Percentiles rank a stretch among this genome's conserved stretches.
Evolutionary conservation across 2,888 invertebrate genomes (phyloP).

Genomic region (Cantharis lateralis): DNA sequence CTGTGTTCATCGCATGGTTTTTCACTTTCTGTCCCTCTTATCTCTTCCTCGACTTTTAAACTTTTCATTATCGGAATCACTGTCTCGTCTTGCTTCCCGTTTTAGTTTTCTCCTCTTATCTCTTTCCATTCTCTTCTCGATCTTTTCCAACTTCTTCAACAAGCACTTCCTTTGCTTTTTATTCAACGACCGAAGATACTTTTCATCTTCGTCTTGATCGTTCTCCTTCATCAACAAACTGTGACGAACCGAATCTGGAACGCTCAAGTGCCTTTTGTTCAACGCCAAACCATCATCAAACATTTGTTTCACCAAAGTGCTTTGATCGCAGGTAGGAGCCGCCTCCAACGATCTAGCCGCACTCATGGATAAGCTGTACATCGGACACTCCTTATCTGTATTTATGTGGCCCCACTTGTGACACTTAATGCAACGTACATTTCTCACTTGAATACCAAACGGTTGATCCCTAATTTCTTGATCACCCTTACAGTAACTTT

Average conservation of each 20-base stretch:
- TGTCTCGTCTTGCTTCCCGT: slow-evolving; percentile 24
- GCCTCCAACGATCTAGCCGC: slow-evolving; percentile 76
- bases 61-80: slow-evolving; percentile 16
- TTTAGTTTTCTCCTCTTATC: slow-evolving; percentile 38
- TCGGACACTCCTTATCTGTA: slow-evolving; percentile 95
- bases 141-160: slow-evolving; percentile 78
- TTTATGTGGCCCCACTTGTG: slow-evolving; percentile 99
- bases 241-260: slow-evolving; percentile 60
- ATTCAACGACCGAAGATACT: slow-evolving; percentile 82
- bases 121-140: slow-evolving; percentile 58
- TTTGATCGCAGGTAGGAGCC: slow-evolving; percentile 69
- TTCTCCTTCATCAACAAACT: slow-evolving; percentile 63
- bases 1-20: too few relatives aligned
- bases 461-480: slow-evolving; percentile 98
- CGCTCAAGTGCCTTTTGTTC: slow-evolving; percentile 74
- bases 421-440: slow-evolving; percentile 98
- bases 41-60: background rate
- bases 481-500: slow-evolving; percentile 97
- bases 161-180: slow-evolving; percentile 90
- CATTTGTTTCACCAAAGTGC: slow-evolving; percentile 86
- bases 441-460: slow-evolving; percentile 95
- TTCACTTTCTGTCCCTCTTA: background rate
- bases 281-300: slow-evolving; percentile 88
- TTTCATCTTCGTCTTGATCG: slow-evolving; percentile 59
- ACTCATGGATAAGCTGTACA: slow-evolving; percentile 85